Evolutionary conservation across 1,140 invertebrate genomes (phyloP), one percentile per base, ranked within the genome.

Genomic region (Drosophila sp.): DNA sequence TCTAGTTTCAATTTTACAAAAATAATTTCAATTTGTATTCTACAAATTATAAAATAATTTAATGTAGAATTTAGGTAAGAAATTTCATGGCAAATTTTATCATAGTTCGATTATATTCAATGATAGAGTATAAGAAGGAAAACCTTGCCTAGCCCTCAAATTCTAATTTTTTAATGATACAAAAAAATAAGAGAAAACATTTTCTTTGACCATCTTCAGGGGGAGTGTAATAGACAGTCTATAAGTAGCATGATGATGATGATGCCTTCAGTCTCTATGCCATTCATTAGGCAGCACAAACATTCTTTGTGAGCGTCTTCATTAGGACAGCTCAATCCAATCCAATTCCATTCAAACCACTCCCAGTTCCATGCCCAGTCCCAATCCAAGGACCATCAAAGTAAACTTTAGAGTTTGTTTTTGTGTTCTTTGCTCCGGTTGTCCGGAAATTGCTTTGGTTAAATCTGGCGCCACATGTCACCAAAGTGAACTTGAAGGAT

Each of bases 381-480:
- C 4, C 23, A 7, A 32, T 47, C 58, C 33, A 41, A 38, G n/a
- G 35, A 47, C 57, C 68, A 64, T 78, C 79, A 81, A 82, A 81
- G 70, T 66, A 61, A 70, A 27, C 23, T 27, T 50, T 50, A 3
- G 8, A 38, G 35, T 38, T 62, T 60, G 27, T 66, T 44, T 54
- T 66, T 60, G 70, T 63, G 38, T 66, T 33, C 54, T 44, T 32
- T 64, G 57, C 41, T 54, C 23, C 35, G 66, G 67, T 41, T 44
- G 70, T 33, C 66, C 78, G 79, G 79, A 81, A 80, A 81, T 81
- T 76, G 62, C 62, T 81, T 80, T 72, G 78, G 62, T 81, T 80
- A 69, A 61, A 32, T 50, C 23, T 78, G 82, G 78, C 81, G 78
- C 82, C 82, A 86, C 74, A 89, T 80, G 83, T 87, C 76, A 61